A percentile compares a stretch with the other conserved stretches of the same genome.
These are phyloP conservation scores for Itoplectis maculator DNA, from an alignment of 2,888 invertebrate genomes.

Conservation along the genomic window DNA sequence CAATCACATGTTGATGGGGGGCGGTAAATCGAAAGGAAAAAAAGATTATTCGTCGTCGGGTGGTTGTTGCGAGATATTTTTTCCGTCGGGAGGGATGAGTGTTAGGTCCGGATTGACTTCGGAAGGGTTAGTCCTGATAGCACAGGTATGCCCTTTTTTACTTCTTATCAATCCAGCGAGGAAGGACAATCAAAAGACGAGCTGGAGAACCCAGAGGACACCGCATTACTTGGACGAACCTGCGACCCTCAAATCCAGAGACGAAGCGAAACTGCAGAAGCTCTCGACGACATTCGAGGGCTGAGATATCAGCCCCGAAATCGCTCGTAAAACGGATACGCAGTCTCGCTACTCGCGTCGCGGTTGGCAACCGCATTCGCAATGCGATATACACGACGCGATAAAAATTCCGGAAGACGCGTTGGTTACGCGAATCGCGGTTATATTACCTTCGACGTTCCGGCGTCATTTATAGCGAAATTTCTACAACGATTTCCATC, in stretches of 20 bases:
- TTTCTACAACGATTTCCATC: too few species aligned
- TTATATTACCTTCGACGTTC: not conserved
- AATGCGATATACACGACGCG: constrained; percentile 82
- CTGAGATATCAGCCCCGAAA: constrained; percentile 82
- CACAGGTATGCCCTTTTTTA: too few species aligned
- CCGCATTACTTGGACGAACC: not conserved
- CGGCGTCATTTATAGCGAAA: too few species aligned
- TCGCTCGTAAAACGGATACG: constrained; percentile 81
- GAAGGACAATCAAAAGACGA: not conserved
- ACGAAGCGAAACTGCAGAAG: constrained; percentile 26
- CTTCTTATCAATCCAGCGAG: too few species aligned
- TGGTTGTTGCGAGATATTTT: too few species aligned
- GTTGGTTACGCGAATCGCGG: not conserved
- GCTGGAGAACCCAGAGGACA: not conserved
- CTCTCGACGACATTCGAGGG: constrained; percentile 73
- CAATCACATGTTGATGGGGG: too few species aligned
- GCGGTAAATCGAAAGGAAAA: too few species aligned
- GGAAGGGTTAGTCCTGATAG: too few species aligned
- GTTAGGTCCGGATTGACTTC: too few species aligned
- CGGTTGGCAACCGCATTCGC: constrained; percentile 81
- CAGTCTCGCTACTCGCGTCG: constrained; percentile 70
- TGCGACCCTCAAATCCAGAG: not conserved
- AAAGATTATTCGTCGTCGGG: too few species aligned
- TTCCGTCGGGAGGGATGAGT: too few species aligned
- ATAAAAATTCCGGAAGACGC: constrained; percentile 78